Base-by-base conservation (phyloP, 1,140 invertebrate species). In the Phymastichus coffea region DNA sequence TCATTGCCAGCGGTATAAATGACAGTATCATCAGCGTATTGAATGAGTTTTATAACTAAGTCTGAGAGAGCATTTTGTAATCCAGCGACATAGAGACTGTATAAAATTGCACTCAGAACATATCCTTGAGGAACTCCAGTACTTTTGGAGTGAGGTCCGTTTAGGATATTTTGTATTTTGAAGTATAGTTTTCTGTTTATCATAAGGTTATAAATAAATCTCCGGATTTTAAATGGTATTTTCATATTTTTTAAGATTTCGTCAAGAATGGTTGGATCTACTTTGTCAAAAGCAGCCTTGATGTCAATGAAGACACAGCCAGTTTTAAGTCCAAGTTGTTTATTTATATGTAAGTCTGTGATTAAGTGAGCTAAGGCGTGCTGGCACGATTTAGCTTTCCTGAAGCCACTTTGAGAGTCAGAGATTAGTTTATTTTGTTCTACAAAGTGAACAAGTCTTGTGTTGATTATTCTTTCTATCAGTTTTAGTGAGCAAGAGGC, bases 51-150 rank as follows among this genome's bases (percentile, higher is more conserved):
- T 8, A 40, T 9, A 3, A 4, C 38, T 19, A n/a, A n/a, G n/a
- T n/a, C n/a, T 17, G 2, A 17, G 14, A 63, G 20, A 43, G 33
- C 10, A 17, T 30, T 33, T 2, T 41, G 14, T 1, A 63, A 40
- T 12, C 58, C 15, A 1, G 25, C 4, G 0, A 61, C 10, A 41
- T 64, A 67, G 2, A 63, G 35, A 15, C 55, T 63, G 20, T 63
- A 67, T 15, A 67, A 22, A 7, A 63, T 22, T 0, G 65, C 63
- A 33, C 59, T 64, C 7, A 67, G 22, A 1, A 63, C 53, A 33
- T 53, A 48, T 1, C 59, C 63, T 46, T 66, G 65, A 0, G 61
- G 57, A 23, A 63, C 22, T 1, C 58, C 62, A 28, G 46, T 61
- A 1, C 6, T 10, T 33, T 44, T 52, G 15, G n/a, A 2, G 30